phyloP scores from a whole-genome alignment of 1,140 invertebrate genomes.

The Neuroterus valhalla region DNA sequence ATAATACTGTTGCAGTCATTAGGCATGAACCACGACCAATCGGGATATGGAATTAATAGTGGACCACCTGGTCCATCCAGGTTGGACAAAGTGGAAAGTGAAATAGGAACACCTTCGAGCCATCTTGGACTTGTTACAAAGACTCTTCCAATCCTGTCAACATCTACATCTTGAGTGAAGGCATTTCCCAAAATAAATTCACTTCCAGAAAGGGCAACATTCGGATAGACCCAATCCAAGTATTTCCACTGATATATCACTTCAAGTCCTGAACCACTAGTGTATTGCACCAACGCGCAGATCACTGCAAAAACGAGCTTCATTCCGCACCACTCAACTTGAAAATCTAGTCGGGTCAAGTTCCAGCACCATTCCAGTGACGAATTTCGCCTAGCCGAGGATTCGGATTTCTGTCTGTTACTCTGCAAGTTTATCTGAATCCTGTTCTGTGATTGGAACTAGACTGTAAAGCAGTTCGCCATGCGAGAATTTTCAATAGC shows the following conservation, averaged over 20 bases:
- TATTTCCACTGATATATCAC: conserved; percentile 68
- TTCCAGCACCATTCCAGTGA: conserved; percentile 16
- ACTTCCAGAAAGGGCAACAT: conserved; percentile 58
- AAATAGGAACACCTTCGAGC: conserved; percentile 71
- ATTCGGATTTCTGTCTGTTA: background rate
- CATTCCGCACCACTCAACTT: conserved; percentile 39
- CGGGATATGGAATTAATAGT: conserved; percentile 69
- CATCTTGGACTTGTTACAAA: conserved; percentile 73
- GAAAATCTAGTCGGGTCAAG: background rate
- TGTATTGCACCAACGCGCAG: conserved; percentile 37
- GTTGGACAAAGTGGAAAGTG: conserved; percentile 66
- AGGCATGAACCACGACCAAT: conserved; percentile 68
- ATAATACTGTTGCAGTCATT: conserved; percentile 66
- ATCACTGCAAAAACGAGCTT: conserved; percentile 41
- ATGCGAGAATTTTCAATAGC: conserved; percentile 54
- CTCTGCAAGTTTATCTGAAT: conserved; percentile 29
- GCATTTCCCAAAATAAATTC: conserved; percentile 68
- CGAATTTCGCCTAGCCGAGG: conserved; percentile 5
- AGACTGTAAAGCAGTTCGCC: conserved; percentile 49
- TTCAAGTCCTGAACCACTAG: conserved; percentile 46
- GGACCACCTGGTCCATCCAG: conserved; percentile 61
- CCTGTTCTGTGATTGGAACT: conserved; percentile 52
- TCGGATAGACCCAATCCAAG: conserved; percentile 68
- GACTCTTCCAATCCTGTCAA: conserved; percentile 65
- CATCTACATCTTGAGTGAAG: conserved; percentile 70